These are phyloP conservation scores for Xylota sylvarum DNA, from an alignment of 2,888 invertebrate species.

Conservation along the genomic window DNA sequence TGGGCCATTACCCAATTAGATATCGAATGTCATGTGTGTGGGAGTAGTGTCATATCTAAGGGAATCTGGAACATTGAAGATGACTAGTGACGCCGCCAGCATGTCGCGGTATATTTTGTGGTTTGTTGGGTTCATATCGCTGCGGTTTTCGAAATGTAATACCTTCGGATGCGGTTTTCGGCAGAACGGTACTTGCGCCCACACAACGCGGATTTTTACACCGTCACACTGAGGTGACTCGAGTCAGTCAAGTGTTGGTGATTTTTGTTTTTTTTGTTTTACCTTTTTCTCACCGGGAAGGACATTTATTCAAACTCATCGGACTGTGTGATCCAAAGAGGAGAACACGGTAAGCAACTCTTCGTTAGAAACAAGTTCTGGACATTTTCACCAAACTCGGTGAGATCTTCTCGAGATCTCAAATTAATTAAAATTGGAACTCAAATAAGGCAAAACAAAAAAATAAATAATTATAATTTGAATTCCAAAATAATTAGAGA, in stretches of 20 bases:
- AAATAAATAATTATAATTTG: conserved; percentile 61
- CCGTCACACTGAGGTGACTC: conserved; percentile 7
- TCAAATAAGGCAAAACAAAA: conserved; percentile 21
- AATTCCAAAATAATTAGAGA: conserved; percentile 75
- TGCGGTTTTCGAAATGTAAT: conserved; percentile 67
- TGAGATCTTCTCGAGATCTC: conserved; percentile 60
- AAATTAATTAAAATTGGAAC: conserved; percentile 71
- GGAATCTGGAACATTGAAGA: conserved; percentile 17
- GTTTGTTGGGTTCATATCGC: conserved; percentile 45
- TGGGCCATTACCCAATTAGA: conserved; percentile 63
- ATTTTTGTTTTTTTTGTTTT: conserved; percentile 12
- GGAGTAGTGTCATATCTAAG: conserved; percentile 49
- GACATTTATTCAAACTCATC: neutral
- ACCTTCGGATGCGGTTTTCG: conserved; percentile 66
- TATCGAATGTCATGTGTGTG: conserved; percentile 60
- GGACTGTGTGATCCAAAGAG: too few species aligned
- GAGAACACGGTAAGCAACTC: too few species aligned
- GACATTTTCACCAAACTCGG: neutral
- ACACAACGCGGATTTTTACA: conserved; percentile 71
- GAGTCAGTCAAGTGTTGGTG: conserved; percentile 50
- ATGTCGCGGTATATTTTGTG: conserved; percentile 66
- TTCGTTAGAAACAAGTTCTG: neutral
- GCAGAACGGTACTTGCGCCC: conserved; percentile 65
- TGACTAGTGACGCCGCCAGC: conserved; percentile 47
- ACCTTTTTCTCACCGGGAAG: neutral